Evolutionary conservation across 2,113 vertebrate genomes (phyloP), one percentile per base, ranked within the genome.

Genomic region (Silurus asotus): DNA sequence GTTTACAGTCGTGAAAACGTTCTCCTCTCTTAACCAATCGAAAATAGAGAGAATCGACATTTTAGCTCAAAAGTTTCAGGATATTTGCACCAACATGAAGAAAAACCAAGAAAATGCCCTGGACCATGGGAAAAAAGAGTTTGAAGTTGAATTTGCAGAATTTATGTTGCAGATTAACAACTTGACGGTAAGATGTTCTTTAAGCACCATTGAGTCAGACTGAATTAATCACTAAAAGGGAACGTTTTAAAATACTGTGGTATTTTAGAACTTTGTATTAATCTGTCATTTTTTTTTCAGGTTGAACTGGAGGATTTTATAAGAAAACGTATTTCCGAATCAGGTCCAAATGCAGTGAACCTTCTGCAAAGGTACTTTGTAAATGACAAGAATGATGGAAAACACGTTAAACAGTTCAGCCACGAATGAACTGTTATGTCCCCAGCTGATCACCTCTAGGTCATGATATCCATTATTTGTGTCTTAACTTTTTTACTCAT

Each of bases 31-130:
- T 84, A 92, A 64, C 82, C 92, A 89, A 83, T 96, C 95, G 70
- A 93, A 95, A 23, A 94, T 97, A 0, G 96, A 97, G 91, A 96
- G 96, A 28, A 94, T 96, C 90, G 95, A 96, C 86, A 87, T 83
- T 80, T 83, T 96, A 86, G 94, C 95, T 89, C 92, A 93, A 88
- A 94, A 96, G 88, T 97, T 97, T 91, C 93, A 91, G 90, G 95
- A 91, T 81, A 91, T 95, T 48, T 93, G 92, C 89, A 92, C 93
- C 78, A 94, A 88, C 25, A 87, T 97, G 89, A 95, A 95, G 91
- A 96, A 94, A 87, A 96, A 93, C 77, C 93, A 93, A 5, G 95
- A 95, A 87, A 94, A 97, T 23, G 93, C 96, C 69, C 93, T 97
- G 84, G 94, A 95, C 89, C 95, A 93, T 86, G 92, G 90, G 55